Percentiles rank a stretch among this genome's conserved stretches.
phyloP scores from a whole-genome alignment of 1,140 invertebrate species.

The Plutomurus gul region DNA sequence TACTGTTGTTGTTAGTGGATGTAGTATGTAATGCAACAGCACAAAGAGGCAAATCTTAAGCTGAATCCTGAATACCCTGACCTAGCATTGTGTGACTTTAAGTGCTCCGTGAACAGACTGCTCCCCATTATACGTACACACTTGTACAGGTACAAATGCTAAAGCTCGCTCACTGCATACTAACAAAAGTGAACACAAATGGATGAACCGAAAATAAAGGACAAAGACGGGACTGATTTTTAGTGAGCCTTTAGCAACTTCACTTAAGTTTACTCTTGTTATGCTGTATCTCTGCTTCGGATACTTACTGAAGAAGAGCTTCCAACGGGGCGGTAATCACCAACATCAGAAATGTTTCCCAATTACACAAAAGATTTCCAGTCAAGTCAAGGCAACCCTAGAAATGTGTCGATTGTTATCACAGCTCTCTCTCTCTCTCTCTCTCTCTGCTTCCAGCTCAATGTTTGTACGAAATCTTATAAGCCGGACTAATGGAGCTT shows the following conservation, averaged over 20 bases:
- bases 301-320: neutral
- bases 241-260: neutral
- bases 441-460: constrained; percentile 25
- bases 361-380: constrained; percentile 40
- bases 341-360: constrained; percentile 40
- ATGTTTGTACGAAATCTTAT: constrained; percentile 33
- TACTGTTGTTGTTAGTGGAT: neutral
- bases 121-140: neutral
- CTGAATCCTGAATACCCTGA: neutral
- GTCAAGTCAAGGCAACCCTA: constrained; percentile 28
- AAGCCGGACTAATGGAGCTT: constrained; percentile 43
- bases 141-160: neutral
- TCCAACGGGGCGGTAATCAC: constrained; percentile 11
- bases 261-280: neutral
- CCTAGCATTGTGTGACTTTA: constrained; percentile 8
- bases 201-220: neutral
- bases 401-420: constrained; percentile 49
- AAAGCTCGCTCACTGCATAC: too few relatives aligned
- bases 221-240: too few relatives aligned
- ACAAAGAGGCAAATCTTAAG: neutral
- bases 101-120: constrained; percentile 11
- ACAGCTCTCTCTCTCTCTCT: too few relatives aligned
- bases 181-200: neutral
- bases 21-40: neutral
- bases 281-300: neutral